Evolutionary conservation across 2,113 vertebrate genomes (phyloP).

Genomic region (Oncorhynchus mykiss): DNA sequence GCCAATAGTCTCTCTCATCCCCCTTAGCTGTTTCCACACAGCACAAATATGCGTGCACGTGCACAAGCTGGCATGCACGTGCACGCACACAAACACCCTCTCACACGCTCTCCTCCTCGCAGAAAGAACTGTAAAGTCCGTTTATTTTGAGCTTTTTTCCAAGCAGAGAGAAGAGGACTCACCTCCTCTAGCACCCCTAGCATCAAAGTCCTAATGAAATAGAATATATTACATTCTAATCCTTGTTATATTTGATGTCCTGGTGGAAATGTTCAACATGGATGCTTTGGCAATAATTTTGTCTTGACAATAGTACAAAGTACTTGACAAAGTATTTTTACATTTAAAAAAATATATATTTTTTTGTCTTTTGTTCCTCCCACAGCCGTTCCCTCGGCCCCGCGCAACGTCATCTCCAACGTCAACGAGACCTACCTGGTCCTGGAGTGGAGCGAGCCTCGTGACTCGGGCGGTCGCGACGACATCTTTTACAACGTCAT

Average conservation of each 20-base stretch:
- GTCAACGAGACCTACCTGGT: conserved; percentile 95
- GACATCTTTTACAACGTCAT: conserved; percentile 96
- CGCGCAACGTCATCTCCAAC: conserved; percentile 91
- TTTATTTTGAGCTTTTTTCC: no score
- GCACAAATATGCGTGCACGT: background rate
- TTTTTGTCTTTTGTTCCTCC: background rate
- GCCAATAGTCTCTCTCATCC: conserved; percentile 63
- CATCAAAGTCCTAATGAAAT: no score
- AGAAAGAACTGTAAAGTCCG: no score
- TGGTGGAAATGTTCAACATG: no score
- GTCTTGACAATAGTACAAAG: no score
- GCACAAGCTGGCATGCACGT: conserved; percentile 13
- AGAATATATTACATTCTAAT: no score
- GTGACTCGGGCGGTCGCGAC: conserved; percentile 85
- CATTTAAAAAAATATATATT: background rate
- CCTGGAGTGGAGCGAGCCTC: conserved; percentile 93
- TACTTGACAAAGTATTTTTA: no score
- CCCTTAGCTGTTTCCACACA: conserved; percentile 41
- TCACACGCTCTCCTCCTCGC: conserved; percentile 1
- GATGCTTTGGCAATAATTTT: no score
- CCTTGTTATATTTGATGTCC: no score
- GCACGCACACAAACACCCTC: background rate
- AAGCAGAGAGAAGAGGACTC: no score
- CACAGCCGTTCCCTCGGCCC: conserved; percentile 88
- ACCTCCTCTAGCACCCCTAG: no score